phyloP scores from a whole-genome alignment of 2,888 invertebrate genomes.

The Danaus chrysippus region DNA sequence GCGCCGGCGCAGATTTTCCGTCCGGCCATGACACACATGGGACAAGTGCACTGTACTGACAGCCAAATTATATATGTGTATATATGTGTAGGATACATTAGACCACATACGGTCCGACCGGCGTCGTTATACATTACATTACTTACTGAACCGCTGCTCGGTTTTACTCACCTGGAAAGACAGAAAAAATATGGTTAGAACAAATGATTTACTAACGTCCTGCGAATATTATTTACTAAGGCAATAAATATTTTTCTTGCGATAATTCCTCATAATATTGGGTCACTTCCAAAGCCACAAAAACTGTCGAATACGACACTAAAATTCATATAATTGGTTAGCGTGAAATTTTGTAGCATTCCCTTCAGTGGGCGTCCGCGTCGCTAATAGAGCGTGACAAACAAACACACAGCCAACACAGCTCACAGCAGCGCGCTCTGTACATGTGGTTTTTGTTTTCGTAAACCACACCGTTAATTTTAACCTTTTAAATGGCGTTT shows the following conservation, averaged over 20 bases:
- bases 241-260: no score
- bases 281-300: no score
- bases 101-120: background rate
- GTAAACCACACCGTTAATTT: no score
- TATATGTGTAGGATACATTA: constrained; percentile 10
- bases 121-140: background rate
- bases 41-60: constrained; percentile 39
- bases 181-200: constrained; percentile 33
- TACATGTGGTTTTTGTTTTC: background rate
- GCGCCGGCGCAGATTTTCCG: constrained; percentile 40
- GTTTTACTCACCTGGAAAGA: constrained; percentile 51
- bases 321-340: constrained; percentile 66
- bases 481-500: no score
- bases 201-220: no score
- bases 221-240: no score
- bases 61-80: constrained; percentile 21
- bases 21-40: constrained; percentile 39
- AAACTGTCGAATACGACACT: constrained; percentile 20
- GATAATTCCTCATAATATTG: no score
- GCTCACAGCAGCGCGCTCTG: constrained; percentile 8
- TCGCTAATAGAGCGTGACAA: constrained; percentile 40
- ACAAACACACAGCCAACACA: constrained; percentile 19
- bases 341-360: constrained; percentile 58
- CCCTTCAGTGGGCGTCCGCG: constrained; percentile 44
- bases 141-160: constrained; percentile 1